A percentile compares a stretch with the other conserved stretches of the same genome.
Conservation (phyloP, 2,888 invertebrate species). For the Bombylius discolor region DNA sequence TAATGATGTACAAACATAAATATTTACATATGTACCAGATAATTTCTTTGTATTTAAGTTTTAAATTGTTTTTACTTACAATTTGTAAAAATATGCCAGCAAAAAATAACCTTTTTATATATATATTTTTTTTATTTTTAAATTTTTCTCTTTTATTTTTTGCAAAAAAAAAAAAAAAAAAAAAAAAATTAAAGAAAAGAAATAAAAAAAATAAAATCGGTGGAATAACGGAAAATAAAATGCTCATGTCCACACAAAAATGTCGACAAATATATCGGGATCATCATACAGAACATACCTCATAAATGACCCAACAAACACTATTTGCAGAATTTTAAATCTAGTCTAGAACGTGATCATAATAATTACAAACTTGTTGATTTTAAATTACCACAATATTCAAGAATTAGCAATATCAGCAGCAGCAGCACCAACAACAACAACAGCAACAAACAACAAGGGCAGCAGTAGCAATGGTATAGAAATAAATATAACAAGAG, state of each 20-base stretch:
- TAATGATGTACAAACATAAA: too few relatives aligned
- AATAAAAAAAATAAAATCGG: conserved; percentile 8
- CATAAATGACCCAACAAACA: conserved; percentile 5
- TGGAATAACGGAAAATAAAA: conserved; percentile 15
- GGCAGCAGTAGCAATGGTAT: too few relatives aligned
- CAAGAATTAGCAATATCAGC: too few relatives aligned
- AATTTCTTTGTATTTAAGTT: too few relatives aligned
- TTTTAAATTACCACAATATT: neutral
- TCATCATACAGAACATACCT: neutral
- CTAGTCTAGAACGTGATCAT: conserved; percentile 13
- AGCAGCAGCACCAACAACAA: too few relatives aligned
- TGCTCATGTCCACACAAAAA: conserved; percentile 11
- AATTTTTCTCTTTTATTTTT: neutral
- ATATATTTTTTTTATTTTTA: neutral
- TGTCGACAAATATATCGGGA: neutral
- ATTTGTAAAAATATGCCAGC: neutral
- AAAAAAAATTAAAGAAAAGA: neutral
- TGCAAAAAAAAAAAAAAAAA: neutral
- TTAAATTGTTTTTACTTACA: too few relatives aligned
- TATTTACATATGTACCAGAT: too few relatives aligned
- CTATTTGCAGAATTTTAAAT: conserved; percentile 13
- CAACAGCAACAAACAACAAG: too few relatives aligned
- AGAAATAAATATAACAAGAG: too few relatives aligned
- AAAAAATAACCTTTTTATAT: too few relatives aligned
- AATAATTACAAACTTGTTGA: conserved; percentile 6